Conservation (phyloP, 2,797 vertebrate species). For the Coilia nasus region DNA sequence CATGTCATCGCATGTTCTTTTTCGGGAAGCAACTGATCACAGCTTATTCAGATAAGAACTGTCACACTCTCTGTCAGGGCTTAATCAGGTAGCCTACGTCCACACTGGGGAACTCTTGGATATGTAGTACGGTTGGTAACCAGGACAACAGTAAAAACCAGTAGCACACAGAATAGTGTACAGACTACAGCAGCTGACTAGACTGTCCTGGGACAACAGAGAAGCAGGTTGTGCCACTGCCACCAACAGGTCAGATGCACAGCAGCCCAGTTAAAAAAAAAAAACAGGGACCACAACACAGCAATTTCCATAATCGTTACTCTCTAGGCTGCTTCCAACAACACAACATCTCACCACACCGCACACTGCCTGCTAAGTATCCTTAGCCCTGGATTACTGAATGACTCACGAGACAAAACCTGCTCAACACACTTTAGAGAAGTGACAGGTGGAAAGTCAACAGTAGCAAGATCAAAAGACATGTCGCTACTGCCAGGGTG, state of each 20-base stretch:
- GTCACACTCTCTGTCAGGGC: not conserved
- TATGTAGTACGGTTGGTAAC: not conserved
- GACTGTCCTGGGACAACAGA: not conserved
- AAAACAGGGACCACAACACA: not conserved
- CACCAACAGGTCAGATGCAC: constrained; percentile 45
- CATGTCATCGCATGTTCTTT: not conserved
- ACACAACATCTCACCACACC: constrained; percentile 17
- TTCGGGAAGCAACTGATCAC: not conserved
- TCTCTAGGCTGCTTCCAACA: not conserved
- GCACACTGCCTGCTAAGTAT: not conserved
- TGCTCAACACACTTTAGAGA: not conserved
- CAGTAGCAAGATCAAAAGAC: not conserved
- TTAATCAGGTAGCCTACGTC: not conserved
- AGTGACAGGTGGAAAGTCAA: constrained; percentile 21
- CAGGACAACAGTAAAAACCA: not conserved
- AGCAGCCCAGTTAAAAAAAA: not conserved
- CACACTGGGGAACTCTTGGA: not conserved
- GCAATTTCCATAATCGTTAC: constrained; percentile 37
- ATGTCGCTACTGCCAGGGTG: not conserved
- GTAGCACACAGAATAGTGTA: not conserved
- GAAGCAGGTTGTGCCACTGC: not conserved
- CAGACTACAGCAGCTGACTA: not conserved
- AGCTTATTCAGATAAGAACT: constrained; percentile 1
- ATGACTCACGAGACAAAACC: not conserved
- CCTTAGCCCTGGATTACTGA: not conserved